Evolutionary conservation across 1,140 invertebrate genomes (phyloP), one percentile per base, ranked within the genome.

Genomic region (Pararge aegeria): DNA sequence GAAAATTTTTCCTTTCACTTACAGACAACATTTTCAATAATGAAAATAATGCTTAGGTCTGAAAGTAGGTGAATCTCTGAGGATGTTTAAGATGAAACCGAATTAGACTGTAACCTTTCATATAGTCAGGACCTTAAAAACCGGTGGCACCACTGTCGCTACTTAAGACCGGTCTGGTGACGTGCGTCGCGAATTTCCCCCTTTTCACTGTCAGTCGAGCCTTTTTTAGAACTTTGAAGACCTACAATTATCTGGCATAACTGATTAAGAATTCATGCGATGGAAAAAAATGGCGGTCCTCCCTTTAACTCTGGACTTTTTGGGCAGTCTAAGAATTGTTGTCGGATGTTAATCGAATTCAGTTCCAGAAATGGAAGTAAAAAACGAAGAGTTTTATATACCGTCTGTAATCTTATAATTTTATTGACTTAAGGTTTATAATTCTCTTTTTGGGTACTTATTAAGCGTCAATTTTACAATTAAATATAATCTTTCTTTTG

Each of bases 171-270:
- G 72, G 72, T 73, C 58, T 44, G 57, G 62, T 63, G 68, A 70
- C 65, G 63, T 58, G 38, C 56, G 55, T 70, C 54, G 73, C 67
- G 55, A 72, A 75, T 70, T 73, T 75, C 64, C 65, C 55, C 60
- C 54, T 53, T 72, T 72, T 74, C 69, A 66, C 69, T 65, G 66
- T 34, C 55, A 62, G 52, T 20, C 61, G 40, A 18, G 50, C 52
- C 44, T 66, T 72, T 75, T 75, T 72, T 64, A 66, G 54, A 34
- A 34, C 42, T 10, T 46, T 46, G 42, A 46, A 46, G 42, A 46
- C 27, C 24, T 24, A 42, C 30, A 61, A 61, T 60, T 60, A 60
- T 46, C 29, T 5, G 21, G 40, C 15, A 20, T 46, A 20, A 13
- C 58, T 29, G 53, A 50, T 61, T 38, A 34, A 54, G 29, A 30